Conservation (phyloP, 2,888 invertebrate genomes). For the Tortricodes alternella region DNA sequence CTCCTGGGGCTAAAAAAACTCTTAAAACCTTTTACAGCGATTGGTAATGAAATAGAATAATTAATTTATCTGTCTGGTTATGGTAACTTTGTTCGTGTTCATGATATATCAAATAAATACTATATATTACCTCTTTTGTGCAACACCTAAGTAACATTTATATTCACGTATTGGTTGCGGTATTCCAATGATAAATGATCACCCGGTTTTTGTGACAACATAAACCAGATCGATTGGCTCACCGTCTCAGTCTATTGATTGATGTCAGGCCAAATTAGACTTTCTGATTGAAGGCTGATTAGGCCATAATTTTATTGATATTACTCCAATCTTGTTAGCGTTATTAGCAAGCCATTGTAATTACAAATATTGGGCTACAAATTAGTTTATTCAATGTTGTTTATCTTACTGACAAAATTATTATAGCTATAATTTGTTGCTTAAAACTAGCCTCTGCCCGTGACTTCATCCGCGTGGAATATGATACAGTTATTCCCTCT, state of each 20-base stretch:
- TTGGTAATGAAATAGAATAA: background rate
- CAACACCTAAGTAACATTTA: background rate
- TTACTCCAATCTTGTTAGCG: constrained; percentile 18
- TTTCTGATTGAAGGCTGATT: constrained; percentile 23
- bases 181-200: constrained; percentile 48
- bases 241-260: constrained; percentile 31
- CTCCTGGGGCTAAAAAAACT: too few relatives aligned
- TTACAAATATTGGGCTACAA: constrained; percentile 29
- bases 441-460: too few relatives aligned
- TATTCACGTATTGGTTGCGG: constrained; percentile 40
- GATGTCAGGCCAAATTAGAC: constrained; percentile 27
- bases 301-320: constrained; percentile 10
- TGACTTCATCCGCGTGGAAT: too few relatives aligned
- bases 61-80: too few relatives aligned
- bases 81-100: background rate
- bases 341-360: constrained; percentile 13
- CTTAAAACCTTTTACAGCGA: background rate
- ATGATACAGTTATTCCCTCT: too few relatives aligned
- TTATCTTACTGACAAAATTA: too few relatives aligned
- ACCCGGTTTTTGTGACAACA: constrained; percentile 40
- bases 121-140: background rate
- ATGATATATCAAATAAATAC: background rate
- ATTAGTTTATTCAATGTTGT: too few relatives aligned
- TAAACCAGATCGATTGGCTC: constrained; percentile 40
- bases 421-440: too few relatives aligned